Evolutionary conservation across 2,113 vertebrate genomes (phyloP), one percentile per base, ranked within the genome.

Genomic region (Cyphomyrus plagiostoma): DNA sequence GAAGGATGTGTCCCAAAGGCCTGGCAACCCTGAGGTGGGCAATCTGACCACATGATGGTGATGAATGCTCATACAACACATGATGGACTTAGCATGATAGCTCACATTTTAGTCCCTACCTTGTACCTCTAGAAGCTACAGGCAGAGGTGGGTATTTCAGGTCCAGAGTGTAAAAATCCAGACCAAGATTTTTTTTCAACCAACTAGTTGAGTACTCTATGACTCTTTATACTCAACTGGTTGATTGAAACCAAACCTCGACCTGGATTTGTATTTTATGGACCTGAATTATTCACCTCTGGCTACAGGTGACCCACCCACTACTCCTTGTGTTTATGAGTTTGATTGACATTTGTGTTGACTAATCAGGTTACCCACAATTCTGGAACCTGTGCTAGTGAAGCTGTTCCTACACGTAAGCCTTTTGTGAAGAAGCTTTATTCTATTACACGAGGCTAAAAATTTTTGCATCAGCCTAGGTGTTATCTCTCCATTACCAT

Each of bases 391-490:
- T 15, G 48, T 11, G 91, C 92, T 7, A 19, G 70, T 42, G 30
- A 77, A 90, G 90, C 91, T 74, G 30, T 74, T 74, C 70, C 74
- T 70, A 46, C 88, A 35, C 86, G 77, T 89, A n/a, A 90, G 92
- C 74, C 74, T 90, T 94, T 92, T 92, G 90, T 92, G 91, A 23
- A 13, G 56, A 86, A 35, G 19, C 7, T 46, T 53, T 80, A 50
- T 91, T 93, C 92, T 93, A 95, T 95, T 94, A 95, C 94, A 94
- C 95, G 92, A 91, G 88, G 92, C 94, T 92, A 95, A 94, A 94
- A 3, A 66, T 66, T 66, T 66, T 26, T 66, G 23, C 58, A 66
- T n/a, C 23, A 26, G 8, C 58, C 58, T n/a, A 66, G 58, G 7
- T 66, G 23, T 66, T 13, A 70, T 30, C 58, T 26, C 58, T 11